phyloP scores from a whole-genome alignment of 1,140 invertebrate genomes.

The Drosophila rufa region DNA sequence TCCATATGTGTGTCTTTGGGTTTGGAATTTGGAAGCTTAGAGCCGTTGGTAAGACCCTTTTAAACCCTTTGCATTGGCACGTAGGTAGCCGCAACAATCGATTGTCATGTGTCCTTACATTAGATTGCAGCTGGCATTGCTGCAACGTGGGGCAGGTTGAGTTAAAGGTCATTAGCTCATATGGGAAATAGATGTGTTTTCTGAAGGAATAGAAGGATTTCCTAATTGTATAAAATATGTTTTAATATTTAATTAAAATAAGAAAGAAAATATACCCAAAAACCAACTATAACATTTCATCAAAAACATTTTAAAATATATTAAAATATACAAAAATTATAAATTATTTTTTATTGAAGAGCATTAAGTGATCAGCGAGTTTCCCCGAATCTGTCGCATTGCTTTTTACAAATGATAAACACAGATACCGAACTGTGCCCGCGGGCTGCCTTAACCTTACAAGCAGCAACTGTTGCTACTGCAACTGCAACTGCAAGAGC shows the following conservation, averaged over 20 bases:
- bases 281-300: not conserved
- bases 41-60: constrained; percentile 59
- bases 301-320: not conserved
- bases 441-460: constrained; percentile 48
- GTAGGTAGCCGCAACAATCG: constrained; percentile 75
- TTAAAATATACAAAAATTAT: no score
- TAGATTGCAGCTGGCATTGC: constrained; percentile 30
- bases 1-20: constrained; percentile 28
- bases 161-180: not conserved
- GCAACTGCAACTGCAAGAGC: constrained; percentile 46
- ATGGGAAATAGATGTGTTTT: no score
- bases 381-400: constrained; percentile 67
- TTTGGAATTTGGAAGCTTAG: not conserved
- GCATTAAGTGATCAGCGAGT: constrained; percentile 45
- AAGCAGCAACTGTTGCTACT: constrained; percentile 67
- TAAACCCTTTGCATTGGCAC: constrained; percentile 76
- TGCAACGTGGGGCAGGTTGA: not conserved
- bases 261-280: not conserved
- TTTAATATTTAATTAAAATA: not conserved
- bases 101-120: constrained; percentile 69
- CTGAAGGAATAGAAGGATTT: no score
- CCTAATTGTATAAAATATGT: not conserved
- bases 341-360: no score
- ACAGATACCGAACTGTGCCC: constrained; percentile 67
- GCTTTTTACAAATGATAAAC: constrained; percentile 79